Percentiles rank a stretch among this genome's conserved stretches.
phyloP scores from a whole-genome alignment of 2,113 vertebrate species.

The Ia io region DNA sequence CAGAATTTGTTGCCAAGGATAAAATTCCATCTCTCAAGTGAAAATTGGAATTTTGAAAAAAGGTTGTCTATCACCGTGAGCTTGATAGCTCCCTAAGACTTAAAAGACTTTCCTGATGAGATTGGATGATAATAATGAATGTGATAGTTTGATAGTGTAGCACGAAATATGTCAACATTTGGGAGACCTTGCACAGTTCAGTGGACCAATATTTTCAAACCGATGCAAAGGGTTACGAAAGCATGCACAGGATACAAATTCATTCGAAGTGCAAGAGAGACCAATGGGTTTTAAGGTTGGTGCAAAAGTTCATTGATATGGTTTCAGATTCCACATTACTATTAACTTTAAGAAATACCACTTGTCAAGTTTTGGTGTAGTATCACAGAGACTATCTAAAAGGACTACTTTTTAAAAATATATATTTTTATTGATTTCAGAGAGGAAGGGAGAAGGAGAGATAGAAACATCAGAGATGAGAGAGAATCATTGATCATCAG shows the following conservation, averaged over 20 bases:
- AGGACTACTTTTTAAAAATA: neutral
- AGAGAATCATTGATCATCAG: too few relatives aligned
- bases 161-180: neutral
- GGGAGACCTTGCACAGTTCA: neutral
- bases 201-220: neutral
- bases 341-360: neutral
- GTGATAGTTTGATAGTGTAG: neutral
- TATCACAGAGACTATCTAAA: neutral
- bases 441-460: too few relatives aligned
- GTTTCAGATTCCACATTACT: neutral
- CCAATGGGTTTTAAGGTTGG: neutral
- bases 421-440: too few relatives aligned
- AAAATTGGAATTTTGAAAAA: conserved; percentile 51
- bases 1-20: conserved; percentile 29
- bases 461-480: too few relatives aligned
- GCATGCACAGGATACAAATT: neutral
- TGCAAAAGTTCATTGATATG: neutral
- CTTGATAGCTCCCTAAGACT: conserved; percentile 14
- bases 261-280: neutral
- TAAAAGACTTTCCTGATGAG: neutral
- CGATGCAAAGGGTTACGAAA: neutral
- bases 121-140: neutral
- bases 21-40: conserved; percentile 25
- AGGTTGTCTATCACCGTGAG: neutral
- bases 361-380: neutral